phyloP scores from a whole-genome alignment of 1,140 invertebrate species.

The Sitophilus oryzae region DNA sequence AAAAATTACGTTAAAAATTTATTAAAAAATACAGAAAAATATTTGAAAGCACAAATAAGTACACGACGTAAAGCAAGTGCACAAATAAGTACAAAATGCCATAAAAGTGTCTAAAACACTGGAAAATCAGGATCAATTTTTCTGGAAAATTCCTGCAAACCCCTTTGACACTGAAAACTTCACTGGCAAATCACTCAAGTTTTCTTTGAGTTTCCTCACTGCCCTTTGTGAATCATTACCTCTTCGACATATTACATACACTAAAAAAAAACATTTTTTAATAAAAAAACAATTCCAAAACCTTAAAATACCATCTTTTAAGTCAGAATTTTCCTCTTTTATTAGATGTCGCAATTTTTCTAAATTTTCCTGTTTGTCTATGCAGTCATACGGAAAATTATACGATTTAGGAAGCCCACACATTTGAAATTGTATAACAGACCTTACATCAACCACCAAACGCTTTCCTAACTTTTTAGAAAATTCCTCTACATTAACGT shows the following conservation, averaged over 20 bases:
- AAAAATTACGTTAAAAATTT: no score
- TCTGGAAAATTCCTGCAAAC: constrained; percentile 77
- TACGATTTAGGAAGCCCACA: constrained; percentile 48
- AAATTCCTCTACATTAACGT: constrained; percentile 30
- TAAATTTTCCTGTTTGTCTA: constrained; percentile 23
- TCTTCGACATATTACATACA: constrained; percentile 78
- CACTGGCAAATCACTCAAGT: constrained; percentile 48
- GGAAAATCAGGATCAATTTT: constrained; percentile 76
- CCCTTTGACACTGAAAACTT: constrained; percentile 78
- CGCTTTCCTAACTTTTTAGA: constrained; percentile 6
- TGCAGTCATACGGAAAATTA: constrained; percentile 30
- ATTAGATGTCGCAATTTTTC: constrained; percentile 10
- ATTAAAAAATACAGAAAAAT: no score
- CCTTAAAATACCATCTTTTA: constrained; percentile 8
- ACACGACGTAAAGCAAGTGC: no score
- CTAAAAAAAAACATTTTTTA: no score
- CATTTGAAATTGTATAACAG: constrained; percentile 34
- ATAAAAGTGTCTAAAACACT: constrained; percentile 63
- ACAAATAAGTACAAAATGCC: no score
- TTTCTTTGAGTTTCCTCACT: constrained; percentile 59
- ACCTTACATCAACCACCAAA: constrained; percentile 35
- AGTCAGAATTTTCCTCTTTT: not conserved
- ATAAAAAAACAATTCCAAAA: constrained; percentile 7
- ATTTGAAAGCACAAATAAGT: no score
- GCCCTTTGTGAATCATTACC: constrained; percentile 95